phyloP scores from a whole-genome alignment of 2,797 vertebrate genomes.

The Ctenosaura bakeri region DNA sequence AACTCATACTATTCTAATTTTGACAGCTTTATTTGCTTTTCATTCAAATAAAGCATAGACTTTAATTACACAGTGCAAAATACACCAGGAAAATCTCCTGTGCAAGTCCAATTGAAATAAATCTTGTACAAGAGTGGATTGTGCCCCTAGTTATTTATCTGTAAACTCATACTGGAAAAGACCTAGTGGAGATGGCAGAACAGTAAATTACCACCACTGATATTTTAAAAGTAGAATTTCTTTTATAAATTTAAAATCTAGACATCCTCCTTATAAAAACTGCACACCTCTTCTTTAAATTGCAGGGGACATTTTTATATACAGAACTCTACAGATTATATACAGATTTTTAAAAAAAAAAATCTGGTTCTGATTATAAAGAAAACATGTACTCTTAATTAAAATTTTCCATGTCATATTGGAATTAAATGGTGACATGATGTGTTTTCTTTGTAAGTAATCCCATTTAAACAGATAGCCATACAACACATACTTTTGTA shows the following conservation, averaged over 20 bases:
- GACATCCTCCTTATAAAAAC: slow-evolving; percentile 29
- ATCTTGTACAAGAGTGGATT: neutral
- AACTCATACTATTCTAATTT: neutral
- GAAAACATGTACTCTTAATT: neutral
- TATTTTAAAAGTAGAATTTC: neutral
- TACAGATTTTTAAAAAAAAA: too few species aligned
- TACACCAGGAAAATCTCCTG: neutral
- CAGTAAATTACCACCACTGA: too few species aligned
- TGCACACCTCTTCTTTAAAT: neutral
- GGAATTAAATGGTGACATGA: neutral
- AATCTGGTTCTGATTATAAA: neutral
- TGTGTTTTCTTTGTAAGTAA: neutral
- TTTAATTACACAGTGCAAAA: neutral
- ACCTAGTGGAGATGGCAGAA: too few species aligned
- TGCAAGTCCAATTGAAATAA: neutral
- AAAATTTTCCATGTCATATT: neutral
- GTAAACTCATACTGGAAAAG: neutral
- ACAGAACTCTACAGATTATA: neutral
- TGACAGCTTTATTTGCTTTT: neutral
- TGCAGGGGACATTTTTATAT: neutral
- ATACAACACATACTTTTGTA: neutral
- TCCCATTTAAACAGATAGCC: neutral
- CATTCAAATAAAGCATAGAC: neutral
- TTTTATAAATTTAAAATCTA: neutral
- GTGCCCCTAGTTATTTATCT: neutral